A percentile compares a stretch with the other conserved stretches of the same genome.
phyloP scores from a whole-genome alignment of 2,888 invertebrate genomes.

The Drosophila tripunctata region DNA sequence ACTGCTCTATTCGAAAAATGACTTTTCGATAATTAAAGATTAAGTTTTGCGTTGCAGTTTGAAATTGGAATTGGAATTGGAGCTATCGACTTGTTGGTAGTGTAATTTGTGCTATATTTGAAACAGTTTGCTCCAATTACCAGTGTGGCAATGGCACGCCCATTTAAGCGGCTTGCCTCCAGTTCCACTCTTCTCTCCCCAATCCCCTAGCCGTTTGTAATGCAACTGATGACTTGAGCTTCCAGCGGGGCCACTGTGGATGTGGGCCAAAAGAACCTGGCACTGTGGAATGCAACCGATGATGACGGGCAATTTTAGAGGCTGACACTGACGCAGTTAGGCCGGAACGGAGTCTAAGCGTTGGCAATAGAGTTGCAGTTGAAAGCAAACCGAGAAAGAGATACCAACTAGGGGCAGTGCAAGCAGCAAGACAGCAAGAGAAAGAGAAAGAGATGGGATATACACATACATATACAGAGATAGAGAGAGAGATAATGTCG shows the following conservation, averaged over 20 bases:
- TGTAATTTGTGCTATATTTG: slow-evolving; percentile 32
- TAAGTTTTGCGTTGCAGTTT: too few species aligned
- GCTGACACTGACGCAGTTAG: slow-evolving; percentile 36
- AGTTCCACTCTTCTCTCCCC: not conserved
- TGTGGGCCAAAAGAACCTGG: slow-evolving; percentile 61
- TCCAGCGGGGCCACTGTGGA: slow-evolving; percentile 36
- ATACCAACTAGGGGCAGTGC: not conserved
- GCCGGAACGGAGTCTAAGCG: slow-evolving; percentile 35
- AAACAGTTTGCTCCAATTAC: slow-evolving; percentile 45
- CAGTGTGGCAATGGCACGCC: slow-evolving; percentile 40
- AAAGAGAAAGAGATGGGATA: not conserved
- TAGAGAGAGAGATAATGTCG: slow-evolving; percentile 7
- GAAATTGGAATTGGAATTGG: not conserved
- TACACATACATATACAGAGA: too few species aligned
- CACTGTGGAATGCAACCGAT: slow-evolving; percentile 52
- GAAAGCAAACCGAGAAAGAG: not conserved
- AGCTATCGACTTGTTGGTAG: not conserved
- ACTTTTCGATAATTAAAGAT: too few species aligned
- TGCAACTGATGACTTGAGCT: slow-evolving; percentile 15
- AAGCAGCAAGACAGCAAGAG: not conserved
- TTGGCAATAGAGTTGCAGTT: not conserved
- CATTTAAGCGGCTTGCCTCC: slow-evolving; percentile 43
- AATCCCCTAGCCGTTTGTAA: not conserved
- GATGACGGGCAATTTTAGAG: slow-evolving; percentile 50
- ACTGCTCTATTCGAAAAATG: too few species aligned